Percentiles rank a stretch among this genome's conserved stretches.
phyloP scores from a whole-genome alignment of 2,113 vertebrate species.

The Smithornis capensis region DNA sequence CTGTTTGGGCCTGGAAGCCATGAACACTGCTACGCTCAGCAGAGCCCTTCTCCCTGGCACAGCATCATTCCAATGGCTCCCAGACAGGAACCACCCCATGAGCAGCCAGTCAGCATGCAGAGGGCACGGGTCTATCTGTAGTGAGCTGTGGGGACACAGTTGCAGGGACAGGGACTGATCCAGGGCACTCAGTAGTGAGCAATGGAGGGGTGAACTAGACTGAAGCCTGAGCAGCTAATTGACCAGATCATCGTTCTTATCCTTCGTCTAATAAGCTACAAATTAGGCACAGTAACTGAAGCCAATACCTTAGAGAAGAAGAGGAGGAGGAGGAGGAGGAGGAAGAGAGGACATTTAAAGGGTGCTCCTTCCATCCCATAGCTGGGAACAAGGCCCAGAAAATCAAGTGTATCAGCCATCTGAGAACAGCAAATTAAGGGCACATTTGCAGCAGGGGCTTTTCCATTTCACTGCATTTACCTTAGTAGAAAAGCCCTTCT shows the following conservation, averaged over 20 bases:
- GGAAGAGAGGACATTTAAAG: neutral
- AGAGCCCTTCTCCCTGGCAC: neutral
- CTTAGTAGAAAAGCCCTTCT: neutral
- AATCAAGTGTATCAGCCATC: neutral
- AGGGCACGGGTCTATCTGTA: neutral
- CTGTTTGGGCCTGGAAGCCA: neutral
- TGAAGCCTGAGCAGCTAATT: neutral
- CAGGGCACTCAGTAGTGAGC: neutral
- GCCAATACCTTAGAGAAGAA: neutral
- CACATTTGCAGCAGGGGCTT: neutral
- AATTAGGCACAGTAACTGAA: neutral
- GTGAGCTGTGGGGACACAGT: accelerated
- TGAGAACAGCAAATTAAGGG: neutral
- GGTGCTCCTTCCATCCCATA: neutral
- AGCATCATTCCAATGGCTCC: neutral
- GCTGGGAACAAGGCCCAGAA: neutral
- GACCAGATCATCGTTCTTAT: neutral
- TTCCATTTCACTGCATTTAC: neutral
- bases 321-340: neutral
- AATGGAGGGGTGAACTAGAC: neutral
- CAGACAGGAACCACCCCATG: accelerated
- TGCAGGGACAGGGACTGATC: neutral
- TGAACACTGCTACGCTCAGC: neutral
- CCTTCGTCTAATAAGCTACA: neutral
- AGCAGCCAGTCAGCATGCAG: accelerated